A percentile compares a stretch with the other conserved stretches of the same genome.
Evolutionary conservation across 2,113 vertebrate species (phyloP).

Genomic region (Leucosticte australis): DNA sequence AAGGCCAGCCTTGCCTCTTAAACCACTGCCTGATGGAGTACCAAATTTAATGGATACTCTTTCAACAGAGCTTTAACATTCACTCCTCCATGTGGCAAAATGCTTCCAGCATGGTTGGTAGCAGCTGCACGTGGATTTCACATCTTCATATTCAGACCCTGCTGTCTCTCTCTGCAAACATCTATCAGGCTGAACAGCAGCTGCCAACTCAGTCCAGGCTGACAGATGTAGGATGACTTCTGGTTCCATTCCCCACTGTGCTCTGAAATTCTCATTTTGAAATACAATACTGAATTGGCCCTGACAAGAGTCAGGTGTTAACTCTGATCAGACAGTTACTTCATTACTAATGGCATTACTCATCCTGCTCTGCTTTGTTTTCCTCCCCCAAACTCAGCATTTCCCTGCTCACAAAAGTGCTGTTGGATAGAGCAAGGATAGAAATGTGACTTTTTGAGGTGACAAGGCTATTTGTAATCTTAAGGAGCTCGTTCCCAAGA

Average conservation of each 20-base stretch:
- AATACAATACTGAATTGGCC: not conserved
- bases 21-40: not conserved
- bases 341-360: not conserved
- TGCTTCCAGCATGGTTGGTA: not conserved
- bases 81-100: not conserved
- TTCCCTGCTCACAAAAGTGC: not conserved
- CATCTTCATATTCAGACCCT: not conserved
- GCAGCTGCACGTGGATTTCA: not conserved
- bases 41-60: not conserved
- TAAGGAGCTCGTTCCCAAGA: not conserved
- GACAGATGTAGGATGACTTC: conserved; percentile 5
- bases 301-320: conserved; percentile 12
- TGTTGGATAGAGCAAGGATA: not conserved
- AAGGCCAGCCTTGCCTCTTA: not conserved
- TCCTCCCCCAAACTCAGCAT: not conserved
- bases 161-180: conserved; percentile 11
- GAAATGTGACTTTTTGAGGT: not conserved
- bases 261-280: conserved; percentile 2
- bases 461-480: not conserved
- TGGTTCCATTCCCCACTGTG: not conserved
- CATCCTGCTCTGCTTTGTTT: not conserved
- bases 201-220: not conserved
- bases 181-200: not conserved
- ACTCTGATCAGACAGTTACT: not conserved
- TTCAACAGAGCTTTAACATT: not conserved